Conservation (phyloP, 2,797 vertebrate genomes). For the Amblyopsis hoosieri region DNA sequence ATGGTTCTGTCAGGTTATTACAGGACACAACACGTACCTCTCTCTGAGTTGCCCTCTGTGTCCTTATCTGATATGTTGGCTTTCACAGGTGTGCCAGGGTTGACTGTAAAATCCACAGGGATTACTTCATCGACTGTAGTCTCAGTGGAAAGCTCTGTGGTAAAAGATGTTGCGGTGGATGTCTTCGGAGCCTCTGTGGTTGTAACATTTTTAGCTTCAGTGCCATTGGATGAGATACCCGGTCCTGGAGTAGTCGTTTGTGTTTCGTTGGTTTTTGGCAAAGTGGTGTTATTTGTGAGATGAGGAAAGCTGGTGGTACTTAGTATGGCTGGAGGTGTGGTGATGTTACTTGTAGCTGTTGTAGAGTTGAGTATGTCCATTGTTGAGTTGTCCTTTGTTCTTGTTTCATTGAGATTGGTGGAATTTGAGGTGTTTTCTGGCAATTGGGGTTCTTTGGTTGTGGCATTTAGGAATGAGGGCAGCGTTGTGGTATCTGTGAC, state of each 20-base stretch:
- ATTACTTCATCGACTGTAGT: conserved; percentile 5
- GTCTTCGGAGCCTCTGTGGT: conserved; percentile 11
- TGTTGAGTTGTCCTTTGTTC: conserved; percentile 7
- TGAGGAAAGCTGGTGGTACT: conserved; percentile 20
- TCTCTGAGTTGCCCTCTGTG: conserved; percentile 39
- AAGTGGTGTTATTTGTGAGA: conserved; percentile 22
- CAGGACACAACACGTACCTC: conserved; percentile 51
- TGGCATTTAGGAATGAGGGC: not conserved
- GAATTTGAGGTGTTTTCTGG: not conserved
- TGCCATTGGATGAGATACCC: not conserved
- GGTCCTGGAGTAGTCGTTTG: conserved; percentile 4
- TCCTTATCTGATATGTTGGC: conserved; percentile 43
- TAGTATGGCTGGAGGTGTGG: not conserved
- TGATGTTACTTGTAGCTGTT: not conserved
- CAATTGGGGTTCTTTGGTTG: not conserved
- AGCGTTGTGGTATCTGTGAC: not conserved
- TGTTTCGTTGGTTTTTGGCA: conserved; percentile 21
- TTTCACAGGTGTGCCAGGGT: conserved; percentile 17
- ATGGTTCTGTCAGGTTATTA: not conserved
- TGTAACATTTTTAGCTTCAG: not conserved
- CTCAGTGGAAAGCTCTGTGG: conserved; percentile 22
- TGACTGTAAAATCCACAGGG: not conserved
- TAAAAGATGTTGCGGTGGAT: not conserved
- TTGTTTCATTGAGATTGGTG: conserved; percentile 26
- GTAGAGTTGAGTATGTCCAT: conserved; percentile 6